These are phyloP conservation scores for Myripristis jacobus DNA, from an alignment of 2,797 vertebrate species.

Conservation along the genomic window DNA sequence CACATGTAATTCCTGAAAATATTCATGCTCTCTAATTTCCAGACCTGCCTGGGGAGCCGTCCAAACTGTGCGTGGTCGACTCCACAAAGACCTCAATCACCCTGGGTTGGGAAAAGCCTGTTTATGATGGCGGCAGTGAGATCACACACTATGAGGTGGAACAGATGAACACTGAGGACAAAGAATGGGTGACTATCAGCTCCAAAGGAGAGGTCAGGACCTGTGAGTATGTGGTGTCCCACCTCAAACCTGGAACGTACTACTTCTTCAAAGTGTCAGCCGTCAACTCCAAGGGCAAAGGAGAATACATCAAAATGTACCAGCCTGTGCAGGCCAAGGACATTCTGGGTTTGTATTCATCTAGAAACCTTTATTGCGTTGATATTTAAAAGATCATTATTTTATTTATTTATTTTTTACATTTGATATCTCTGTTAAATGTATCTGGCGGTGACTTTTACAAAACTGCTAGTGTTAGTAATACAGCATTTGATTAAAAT, in stretches of 20 bases:
- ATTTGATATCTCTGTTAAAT: background rate
- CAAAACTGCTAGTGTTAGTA: too few species aligned
- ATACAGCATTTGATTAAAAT: too few species aligned
- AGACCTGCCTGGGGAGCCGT: slow-evolving; percentile 95
- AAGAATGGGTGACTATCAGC: slow-evolving; percentile 92
- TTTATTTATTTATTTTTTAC: too few species aligned
- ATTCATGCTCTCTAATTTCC: slow-evolving; percentile 44
- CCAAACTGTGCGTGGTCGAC: slow-evolving; percentile 93
- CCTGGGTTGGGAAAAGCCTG: slow-evolving; percentile 93
- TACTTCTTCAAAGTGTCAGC: slow-evolving; percentile 95
- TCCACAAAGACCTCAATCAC: slow-evolving; percentile 97
- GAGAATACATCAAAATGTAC: slow-evolving; percentile 93
- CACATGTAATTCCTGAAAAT: background rate
- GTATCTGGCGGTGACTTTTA: too few species aligned
- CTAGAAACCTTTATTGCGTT: background rate
- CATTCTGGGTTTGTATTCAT: slow-evolving; percentile 90
- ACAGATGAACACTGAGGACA: slow-evolving; percentile 89
- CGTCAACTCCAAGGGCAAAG: slow-evolving; percentile 91
- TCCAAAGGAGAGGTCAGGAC: slow-evolving; percentile 91
- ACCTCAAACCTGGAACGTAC: slow-evolving; percentile 91
- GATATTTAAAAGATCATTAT: background rate
- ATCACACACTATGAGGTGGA: slow-evolving; percentile 92
- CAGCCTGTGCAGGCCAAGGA: slow-evolving; percentile 97
- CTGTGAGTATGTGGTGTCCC: slow-evolving; percentile 94
- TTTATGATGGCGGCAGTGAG: slow-evolving; percentile 95